Evolutionary conservation across 2,888 invertebrate species (phyloP), one percentile per base, ranked within the genome.

Genomic region (Aricia artaxerxes): DNA sequence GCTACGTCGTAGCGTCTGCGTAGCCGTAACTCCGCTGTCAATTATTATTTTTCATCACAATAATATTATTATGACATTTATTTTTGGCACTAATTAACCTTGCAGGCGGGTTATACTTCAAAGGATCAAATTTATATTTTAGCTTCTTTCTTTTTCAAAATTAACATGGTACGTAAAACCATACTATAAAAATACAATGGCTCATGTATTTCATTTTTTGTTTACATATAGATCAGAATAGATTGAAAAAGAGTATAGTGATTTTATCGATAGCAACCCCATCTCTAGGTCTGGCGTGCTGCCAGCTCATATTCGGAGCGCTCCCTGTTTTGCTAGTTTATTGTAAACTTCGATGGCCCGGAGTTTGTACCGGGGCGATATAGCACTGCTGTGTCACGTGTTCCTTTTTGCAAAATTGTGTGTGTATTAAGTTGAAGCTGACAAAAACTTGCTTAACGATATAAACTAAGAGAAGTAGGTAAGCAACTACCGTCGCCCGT

Each of bases 291-390:
- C 53, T 78, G 78, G 78, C 73, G 44, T 40, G 60, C 4, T 73
- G 78, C 78, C 78, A 78, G 61, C 73, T 78, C 73, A 61, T 78
- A 78, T 78, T 44, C 44, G 75, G 57, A 57, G 31, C 44, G 78
- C 40, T 61, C 57, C 73, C 73, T 73, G 73, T 76, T 76, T 57
- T 76, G 76, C 35, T 78, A 78, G 78, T 78, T 78, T 78, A 60
- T 75, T 61, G 78, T 60, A 78, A 73, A 73, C 78, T 78, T 78
- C 24, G 73, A 61, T 44, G 73, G 38, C 60, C 73, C 73, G 31
- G 61, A 44, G 60, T 73, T 75, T 73, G 76, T 57, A 35, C 76
- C 2, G 53, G 60, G 57, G 60, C 78, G 72, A 78, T 60, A 60
- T 40, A 78, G 64, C 24, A 24, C 13, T 78, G 44, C 64, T n/a